A percentile compares a stretch with the other conserved stretches of the same genome.
These are phyloP conservation scores for Euphysa ruthae DNA, from an alignment of 30 jellyfish, hydroid and myxozoan genomes.

Conservation along the genomic window DNA sequence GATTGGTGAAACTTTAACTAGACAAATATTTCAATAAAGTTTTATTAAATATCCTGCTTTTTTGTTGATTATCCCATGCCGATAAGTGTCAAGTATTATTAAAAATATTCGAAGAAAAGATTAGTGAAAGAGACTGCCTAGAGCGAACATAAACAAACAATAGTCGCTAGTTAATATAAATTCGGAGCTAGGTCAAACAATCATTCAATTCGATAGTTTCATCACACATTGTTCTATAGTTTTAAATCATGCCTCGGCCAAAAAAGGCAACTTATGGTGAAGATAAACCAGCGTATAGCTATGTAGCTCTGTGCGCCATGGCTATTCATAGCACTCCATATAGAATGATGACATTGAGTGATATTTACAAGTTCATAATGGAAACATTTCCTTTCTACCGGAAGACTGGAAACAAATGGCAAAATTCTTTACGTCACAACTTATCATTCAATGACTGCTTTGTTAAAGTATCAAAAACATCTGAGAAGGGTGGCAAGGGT, in stretches of 20 bases:
- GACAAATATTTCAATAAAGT: too few species aligned
- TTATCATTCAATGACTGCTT: slow-evolving; percentile 90
- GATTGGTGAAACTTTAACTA: too few species aligned
- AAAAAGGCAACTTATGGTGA: slow-evolving; percentile 80
- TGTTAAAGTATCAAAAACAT: slow-evolving; percentile 79
- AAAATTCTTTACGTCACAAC: slow-evolving; percentile 85
- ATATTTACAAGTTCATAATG: slow-evolving; percentile 71
- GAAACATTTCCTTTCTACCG: slow-evolving; percentile 89
- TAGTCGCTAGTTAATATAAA: too few species aligned
- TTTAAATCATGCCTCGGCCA: slow-evolving; percentile 99
- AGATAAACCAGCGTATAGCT: slow-evolving; percentile 89
- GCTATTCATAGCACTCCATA: slow-evolving; percentile 87
- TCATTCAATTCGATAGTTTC: too few species aligned
- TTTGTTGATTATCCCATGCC: too few species aligned
- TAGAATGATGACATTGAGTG: slow-evolving; percentile 89
- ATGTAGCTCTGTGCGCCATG: slow-evolving; percentile 97
- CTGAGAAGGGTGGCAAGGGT: slow-evolving; percentile 95
- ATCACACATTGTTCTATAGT: too few species aligned
- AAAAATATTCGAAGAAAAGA: too few species aligned
- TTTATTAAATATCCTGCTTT: too few species aligned
- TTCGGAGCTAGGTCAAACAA: too few species aligned
- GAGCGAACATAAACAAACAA: too few species aligned
- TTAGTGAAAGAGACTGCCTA: too few species aligned
- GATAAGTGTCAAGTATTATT: too few species aligned
- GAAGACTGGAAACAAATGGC: slow-evolving; percentile 83